Percentiles rank a stretch among this genome's conserved stretches.
phyloP scores from a whole-genome alignment of 2,113 vertebrate species.

The Theristicus caerulescens region DNA sequence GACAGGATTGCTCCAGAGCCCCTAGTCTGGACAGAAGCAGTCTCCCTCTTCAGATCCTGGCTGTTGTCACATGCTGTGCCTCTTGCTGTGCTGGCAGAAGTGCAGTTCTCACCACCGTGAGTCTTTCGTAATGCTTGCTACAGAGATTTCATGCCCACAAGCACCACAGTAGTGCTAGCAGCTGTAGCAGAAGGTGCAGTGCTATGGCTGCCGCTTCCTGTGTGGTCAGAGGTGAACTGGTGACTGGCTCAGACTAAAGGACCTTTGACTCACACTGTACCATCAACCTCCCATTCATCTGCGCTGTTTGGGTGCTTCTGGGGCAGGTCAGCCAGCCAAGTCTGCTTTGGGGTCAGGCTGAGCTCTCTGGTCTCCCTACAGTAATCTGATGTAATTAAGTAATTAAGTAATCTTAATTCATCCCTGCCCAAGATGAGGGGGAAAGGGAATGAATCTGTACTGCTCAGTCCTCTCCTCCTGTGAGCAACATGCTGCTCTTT shows the following conservation, averaged over 20 bases:
- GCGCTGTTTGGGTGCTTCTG: background rate
- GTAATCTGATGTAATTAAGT: background rate
- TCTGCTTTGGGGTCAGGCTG: background rate
- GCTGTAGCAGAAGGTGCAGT: background rate
- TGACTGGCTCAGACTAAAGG: background rate
- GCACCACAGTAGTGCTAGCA: rapidly evolving
- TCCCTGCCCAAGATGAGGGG: background rate
- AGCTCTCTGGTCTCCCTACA: background rate
- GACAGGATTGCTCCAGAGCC: background rate
- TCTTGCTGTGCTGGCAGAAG: background rate
- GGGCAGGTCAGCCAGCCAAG: background rate
- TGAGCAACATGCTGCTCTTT: background rate
- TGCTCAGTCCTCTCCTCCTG: background rate
- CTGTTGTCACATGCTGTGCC: background rate
- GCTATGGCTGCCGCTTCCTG: background rate
- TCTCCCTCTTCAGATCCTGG: background rate
- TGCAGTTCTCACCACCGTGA: rapidly evolving
- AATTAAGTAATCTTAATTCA: background rate
- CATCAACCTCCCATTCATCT: background rate
- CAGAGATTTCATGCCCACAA: background rate
- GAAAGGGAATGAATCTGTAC: background rate
- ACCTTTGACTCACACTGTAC: background rate
- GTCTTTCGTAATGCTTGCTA: background rate
- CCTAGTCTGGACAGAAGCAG: background rate
- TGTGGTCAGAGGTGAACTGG: background rate